Evolutionary conservation across 2,113 vertebrate species (phyloP).

Genomic region (Verasper variegatus): DNA sequence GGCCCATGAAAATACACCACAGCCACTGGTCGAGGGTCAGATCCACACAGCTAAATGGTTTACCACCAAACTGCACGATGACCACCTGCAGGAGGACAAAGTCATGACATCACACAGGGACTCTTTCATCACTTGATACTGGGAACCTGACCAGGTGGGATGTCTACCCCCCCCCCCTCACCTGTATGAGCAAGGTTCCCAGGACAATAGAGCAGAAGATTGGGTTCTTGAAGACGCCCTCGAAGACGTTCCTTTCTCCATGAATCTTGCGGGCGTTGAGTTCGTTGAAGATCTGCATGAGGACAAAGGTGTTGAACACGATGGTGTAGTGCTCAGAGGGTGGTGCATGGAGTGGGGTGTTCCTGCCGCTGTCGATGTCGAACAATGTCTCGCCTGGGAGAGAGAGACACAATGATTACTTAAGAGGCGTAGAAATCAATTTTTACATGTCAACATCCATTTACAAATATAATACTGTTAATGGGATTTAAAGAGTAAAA

Average conservation of each 20-base stretch:
- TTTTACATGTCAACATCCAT: neutral
- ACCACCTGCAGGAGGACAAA: slow-evolving; percentile 82
- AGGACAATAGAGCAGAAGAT: slow-evolving; percentile 96
- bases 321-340: slow-evolving; percentile 98
- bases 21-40: slow-evolving; percentile 94
- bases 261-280: slow-evolving; percentile 98
- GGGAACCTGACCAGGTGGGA: neutral
- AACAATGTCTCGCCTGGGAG: slow-evolving; percentile 92
- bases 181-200: slow-evolving; percentile 94
- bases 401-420: neutral
- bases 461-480: neutral
- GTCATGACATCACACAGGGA: neutral
- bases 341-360: slow-evolving; percentile 93
- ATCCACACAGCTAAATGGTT: slow-evolving; percentile 95
- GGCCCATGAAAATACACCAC: slow-evolving; percentile 95
- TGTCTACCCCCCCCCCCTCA: slow-evolving; percentile 28
- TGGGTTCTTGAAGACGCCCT: slow-evolving; percentile 93
- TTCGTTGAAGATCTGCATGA: slow-evolving; percentile 99
- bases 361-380: slow-evolving; percentile 93
- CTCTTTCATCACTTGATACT: neutral
- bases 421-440: neutral
- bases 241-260: slow-evolving; percentile 97
- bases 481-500: too few species aligned
- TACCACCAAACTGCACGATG: slow-evolving; percentile 97
- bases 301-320: slow-evolving; percentile 97